Evolutionary conservation across 2,888 invertebrate species (phyloP).

Genomic region (Eugnorisma glareosa): DNA sequence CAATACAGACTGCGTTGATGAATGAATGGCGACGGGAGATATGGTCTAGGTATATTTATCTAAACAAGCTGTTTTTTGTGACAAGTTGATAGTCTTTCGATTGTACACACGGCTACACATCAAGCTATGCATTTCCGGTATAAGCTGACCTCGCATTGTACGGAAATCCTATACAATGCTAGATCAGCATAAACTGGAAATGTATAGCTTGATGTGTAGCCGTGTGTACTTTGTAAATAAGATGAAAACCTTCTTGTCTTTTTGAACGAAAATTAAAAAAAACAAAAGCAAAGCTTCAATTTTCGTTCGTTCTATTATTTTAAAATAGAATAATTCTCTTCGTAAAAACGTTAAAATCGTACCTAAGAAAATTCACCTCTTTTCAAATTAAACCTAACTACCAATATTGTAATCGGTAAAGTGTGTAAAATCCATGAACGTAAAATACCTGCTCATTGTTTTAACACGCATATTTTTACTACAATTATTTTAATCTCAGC

Average conservation of each 20-base stretch:
- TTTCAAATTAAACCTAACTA: neutral
- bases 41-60: conserved; percentile 2
- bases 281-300: too few relatives aligned
- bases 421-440: neutral
- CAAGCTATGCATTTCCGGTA: too few relatives aligned
- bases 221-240: neutral
- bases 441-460: neutral
- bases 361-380: neutral
- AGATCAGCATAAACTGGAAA: too few relatives aligned
- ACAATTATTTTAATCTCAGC: neutral
- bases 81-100: neutral
- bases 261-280: too few relatives aligned
- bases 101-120: too few relatives aligned
- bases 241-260: neutral
- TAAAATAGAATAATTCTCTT: neutral
- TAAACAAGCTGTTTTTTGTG: neutral
- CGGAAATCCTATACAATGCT: too few relatives aligned
- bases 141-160: too few relatives aligned
- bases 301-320: too few relatives aligned
- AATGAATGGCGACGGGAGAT: conserved; percentile 31
- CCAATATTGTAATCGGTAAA: neutral
- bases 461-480: neutral
- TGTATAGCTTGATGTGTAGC: too few relatives aligned
- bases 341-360: neutral
- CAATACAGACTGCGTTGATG: conserved; percentile 29